These are phyloP conservation scores for Nibea coibor DNA, from an alignment of 2,113 vertebrate species.

Conservation along the genomic window DNA sequence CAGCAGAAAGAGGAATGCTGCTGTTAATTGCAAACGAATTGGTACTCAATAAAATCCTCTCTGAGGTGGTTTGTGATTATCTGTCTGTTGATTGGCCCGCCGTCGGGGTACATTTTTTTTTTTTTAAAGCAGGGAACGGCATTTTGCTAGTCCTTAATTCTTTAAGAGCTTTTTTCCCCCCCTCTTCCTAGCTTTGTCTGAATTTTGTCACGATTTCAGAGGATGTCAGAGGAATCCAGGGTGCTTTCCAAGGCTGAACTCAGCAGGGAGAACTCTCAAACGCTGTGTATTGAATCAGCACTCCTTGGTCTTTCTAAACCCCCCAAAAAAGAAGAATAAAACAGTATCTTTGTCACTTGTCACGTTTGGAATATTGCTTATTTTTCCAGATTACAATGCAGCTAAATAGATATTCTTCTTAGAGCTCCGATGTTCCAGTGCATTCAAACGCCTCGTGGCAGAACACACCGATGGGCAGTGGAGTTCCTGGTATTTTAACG, in stretches of 20 bases:
- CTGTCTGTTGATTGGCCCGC: slow-evolving; percentile 29
- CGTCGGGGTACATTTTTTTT: slow-evolving; percentile 1
- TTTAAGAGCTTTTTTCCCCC: not conserved
- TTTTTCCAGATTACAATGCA: not conserved
- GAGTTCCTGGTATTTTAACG: not conserved
- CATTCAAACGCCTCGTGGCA: not conserved
- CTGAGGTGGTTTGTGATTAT: slow-evolving; percentile 39
- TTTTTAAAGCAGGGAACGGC: slow-evolving; percentile 4
- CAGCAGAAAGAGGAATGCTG: slow-evolving; percentile 8
- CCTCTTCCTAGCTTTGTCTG: not conserved
- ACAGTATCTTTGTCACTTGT: not conserved
- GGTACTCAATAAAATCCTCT: slow-evolving; percentile 45
- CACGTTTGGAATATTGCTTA: not conserved
- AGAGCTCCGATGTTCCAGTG: not conserved
- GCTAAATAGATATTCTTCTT: not conserved
- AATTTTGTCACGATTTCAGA: not conserved
- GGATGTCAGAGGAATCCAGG: not conserved
- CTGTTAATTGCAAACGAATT: slow-evolving; percentile 44
- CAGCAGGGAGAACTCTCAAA: not conserved
- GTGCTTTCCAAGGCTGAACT: not conserved
- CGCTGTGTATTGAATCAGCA: not conserved
- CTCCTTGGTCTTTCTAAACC: not conserved
- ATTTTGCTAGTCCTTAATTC: not conserved
- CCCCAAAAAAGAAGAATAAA: too few species aligned
- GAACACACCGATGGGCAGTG: too few species aligned